Evolutionary conservation across 1,140 invertebrate species (phyloP), one percentile per base, ranked within the genome.

Genomic region (Ostrea denselamellosa): DNA sequence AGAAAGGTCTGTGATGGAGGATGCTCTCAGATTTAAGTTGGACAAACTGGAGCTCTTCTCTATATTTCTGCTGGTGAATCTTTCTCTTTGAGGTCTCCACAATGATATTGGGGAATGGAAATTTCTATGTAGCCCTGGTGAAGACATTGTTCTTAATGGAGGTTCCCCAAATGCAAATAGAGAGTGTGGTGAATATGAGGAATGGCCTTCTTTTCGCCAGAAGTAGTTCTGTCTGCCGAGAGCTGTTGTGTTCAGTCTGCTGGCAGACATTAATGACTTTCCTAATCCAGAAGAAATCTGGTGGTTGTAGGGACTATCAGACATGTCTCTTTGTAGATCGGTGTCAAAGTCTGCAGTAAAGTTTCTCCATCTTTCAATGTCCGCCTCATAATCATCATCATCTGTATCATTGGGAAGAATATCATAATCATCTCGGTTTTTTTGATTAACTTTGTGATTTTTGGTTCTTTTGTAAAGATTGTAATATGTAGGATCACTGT

Each of bases 351-450:
- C 65, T 22, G n/a, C 65, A 22, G 65, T 71, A 10, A 71, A 71
- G 65, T 71, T 22, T 71, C 14, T 71, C 65, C 65, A 71, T 71
- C 65, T 71, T 28, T 71, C n/a, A 71, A 71, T 71, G 25, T 71
- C 65, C 22, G 22, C 65, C 19, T 71, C 19, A 10, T 71, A 71
- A 12, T 71, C 65, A 71, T 71, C 65, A 25, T 71, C 65, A 71
- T 71, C 65, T 71, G 65, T 71, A 12, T 71, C 65, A 71, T 71
- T 71, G 12, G 22, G n/a, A 25, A 71, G 65, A 71, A 58, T 25
- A 28, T 28, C 65, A 28, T 71, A 71, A 28, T 22, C n/a, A n/a
- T n/a, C 65, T 28, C 9, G 12, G 28, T 71, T 71, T 22, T 28
- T 71, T 5, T n/a, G 22, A 71, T 34, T 28, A 25, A 25, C 19